Evolutionary conservation across 2,113 vertebrate genomes (phyloP), one percentile per base, ranked within the genome.

Genomic region (Syngnathus scovelli): DNA sequence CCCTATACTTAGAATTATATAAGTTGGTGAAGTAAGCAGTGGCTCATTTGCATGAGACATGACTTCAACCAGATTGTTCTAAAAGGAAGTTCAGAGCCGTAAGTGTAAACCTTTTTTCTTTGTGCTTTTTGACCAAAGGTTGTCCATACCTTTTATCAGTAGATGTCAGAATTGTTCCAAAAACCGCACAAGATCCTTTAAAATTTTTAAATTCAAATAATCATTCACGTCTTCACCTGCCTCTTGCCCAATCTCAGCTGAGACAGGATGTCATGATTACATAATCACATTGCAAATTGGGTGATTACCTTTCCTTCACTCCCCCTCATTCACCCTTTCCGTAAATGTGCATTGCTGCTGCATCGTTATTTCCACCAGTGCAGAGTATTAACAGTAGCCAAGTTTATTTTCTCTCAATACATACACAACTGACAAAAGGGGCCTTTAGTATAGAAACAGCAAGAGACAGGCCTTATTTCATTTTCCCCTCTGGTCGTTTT

Each of bases 401-500:
- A 23, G 39, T 23, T n/a, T n/a, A 9, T 69, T 44, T 23, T 21
- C 33, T 2, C 61, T 38, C 66, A 10, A 13, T 55, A 46, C 55
- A n/a, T 64, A 44, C 39, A 49, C 44, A 16, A 7, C 23, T 36
- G 48, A 67, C 27, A 61, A 64, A 68, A 72, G 18, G 38, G 65
- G 44, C 52, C 54, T 63, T 46, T 48, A 64, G 66, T 61, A 36
- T 71, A 38, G 52, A 74, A 64, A 21, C 19, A 19, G 55, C 67
- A 63, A 61, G 73, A 77, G 72, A 72, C 21, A 3, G 73, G 68
- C 71, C 71, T 82, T 73, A 81, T 72, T 82, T 56, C 12, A 44
- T 76, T 78, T 75, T 74, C 75, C 69, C 69, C 61, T 75, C 76
- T 59, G 70, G 72, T 71, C 52, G 48, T 71, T 79, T 75, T 87